phyloP scores from a whole-genome alignment of 2,797 vertebrate genomes.

The Neomorphus geoffroyi region DNA sequence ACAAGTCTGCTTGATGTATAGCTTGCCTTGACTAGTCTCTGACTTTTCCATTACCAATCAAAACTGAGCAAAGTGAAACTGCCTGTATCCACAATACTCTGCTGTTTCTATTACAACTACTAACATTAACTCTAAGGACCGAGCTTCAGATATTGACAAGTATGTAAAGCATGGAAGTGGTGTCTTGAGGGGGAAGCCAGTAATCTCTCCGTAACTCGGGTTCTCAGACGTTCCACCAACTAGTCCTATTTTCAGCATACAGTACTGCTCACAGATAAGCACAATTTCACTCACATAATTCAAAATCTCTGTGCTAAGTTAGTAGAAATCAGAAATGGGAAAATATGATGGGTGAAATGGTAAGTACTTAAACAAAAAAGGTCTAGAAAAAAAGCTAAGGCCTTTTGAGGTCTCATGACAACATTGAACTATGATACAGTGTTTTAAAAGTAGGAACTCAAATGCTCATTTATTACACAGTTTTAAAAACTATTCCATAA shows the following conservation, averaged over 20 bases:
- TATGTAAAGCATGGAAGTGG: neutral
- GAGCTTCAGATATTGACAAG: neutral
- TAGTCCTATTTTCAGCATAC: neutral
- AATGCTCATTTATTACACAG: neutral
- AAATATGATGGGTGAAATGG: neutral
- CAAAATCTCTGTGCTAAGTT: neutral
- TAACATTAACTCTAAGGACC: neutral
- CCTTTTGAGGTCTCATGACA: neutral
- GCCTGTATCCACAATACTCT: neutral
- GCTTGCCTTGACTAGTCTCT: neutral
- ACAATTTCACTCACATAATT: neutral
- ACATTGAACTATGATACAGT: neutral
- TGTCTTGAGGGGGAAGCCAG: neutral
- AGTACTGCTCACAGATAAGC: neutral
- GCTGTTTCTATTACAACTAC: neutral
- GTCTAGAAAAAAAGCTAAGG: neutral
- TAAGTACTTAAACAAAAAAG: neutral
- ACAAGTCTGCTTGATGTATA: neutral
- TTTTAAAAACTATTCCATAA: neutral
- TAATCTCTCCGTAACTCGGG: neutral
- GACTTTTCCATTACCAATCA: neutral
- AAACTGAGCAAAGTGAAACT: rapidly evolving
- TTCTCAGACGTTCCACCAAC: neutral
- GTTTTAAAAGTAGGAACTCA: neutral
- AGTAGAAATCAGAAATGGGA: neutral